Conservation (phyloP, 2,888 invertebrate species). For the Scaptomyza polygonia region DNA sequence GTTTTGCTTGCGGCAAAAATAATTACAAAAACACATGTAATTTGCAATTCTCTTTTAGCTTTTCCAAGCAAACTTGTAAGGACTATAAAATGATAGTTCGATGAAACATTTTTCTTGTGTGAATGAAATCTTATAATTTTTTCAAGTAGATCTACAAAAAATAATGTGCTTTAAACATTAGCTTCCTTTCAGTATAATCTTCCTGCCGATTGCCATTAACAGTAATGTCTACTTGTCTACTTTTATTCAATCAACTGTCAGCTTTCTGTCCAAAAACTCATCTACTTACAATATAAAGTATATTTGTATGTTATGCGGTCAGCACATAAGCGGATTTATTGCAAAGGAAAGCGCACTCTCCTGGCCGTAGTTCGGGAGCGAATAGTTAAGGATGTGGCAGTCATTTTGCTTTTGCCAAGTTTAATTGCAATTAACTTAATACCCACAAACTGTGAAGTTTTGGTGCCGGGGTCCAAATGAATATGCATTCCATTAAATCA, state of each 20-base stretch:
- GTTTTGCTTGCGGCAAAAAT: slow-evolving; percentile 51
- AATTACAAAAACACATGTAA: slow-evolving; percentile 70
- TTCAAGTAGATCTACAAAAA: too few relatives aligned
- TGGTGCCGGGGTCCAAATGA: slow-evolving; percentile 53
- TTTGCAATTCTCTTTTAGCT: slow-evolving; percentile 66
- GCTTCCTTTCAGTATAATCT: too few relatives aligned
- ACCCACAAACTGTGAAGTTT: slow-evolving; percentile 49
- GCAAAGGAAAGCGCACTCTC: not conserved
- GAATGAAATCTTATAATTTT: too few relatives aligned
- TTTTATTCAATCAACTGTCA: slow-evolving; percentile 35
- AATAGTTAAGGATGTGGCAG: not conserved
- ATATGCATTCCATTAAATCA: slow-evolving; percentile 80
- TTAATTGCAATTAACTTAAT: slow-evolving; percentile 80
- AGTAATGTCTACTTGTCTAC: slow-evolving; percentile 1
- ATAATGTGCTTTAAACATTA: too few relatives aligned
- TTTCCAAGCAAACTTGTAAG: not conserved
- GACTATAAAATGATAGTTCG: not conserved
- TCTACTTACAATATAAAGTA: slow-evolving; percentile 15
- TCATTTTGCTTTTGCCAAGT: slow-evolving; percentile 15
- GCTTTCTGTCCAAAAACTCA: slow-evolving; percentile 24
- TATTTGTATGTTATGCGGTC: slow-evolving; percentile 9
- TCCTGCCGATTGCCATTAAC: not conserved
- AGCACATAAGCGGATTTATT: slow-evolving; percentile 45
- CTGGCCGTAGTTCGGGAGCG: not conserved
- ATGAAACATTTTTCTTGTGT: too few relatives aligned